phyloP scores from a whole-genome alignment of 2,888 invertebrate species.

The Drosophila buzzatii region DNA sequence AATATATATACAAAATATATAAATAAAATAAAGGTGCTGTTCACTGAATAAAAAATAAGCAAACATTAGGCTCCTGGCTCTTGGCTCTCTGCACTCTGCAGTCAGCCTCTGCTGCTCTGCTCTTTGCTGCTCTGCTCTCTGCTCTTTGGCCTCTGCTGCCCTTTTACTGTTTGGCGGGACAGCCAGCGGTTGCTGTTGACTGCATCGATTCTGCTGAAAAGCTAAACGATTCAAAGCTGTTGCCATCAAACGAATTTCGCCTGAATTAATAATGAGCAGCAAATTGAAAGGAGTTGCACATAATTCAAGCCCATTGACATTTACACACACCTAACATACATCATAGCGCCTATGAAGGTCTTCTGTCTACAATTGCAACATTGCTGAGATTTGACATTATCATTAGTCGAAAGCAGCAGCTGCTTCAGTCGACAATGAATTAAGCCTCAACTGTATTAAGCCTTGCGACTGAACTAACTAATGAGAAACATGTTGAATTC shows the following conservation, averaged over 20 bases:
- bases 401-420: background rate
- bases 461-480: background rate
- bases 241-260: constrained; percentile 4
- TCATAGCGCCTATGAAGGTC: background rate
- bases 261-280: constrained; percentile 9
- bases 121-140: background rate
- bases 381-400: background rate
- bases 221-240: constrained; percentile 1
- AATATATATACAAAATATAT: background rate
- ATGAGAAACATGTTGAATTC: background rate
- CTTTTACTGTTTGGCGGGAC: background rate
- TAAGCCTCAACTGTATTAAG: background rate
- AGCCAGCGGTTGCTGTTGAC: background rate
- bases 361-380: background rate
- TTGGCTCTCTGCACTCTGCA: background rate
- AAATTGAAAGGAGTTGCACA: constrained; percentile 9
- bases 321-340: background rate
- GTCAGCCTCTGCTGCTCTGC: too few relatives aligned
- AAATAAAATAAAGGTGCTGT: constrained; percentile 5
- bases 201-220: constrained; percentile 3
- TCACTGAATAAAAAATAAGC: constrained; percentile 6
- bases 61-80: background rate
- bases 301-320: background rate
- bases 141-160: background rate
- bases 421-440: background rate